Conservation (phyloP, 2,113 vertebrate genomes). For the Pitta sordida region DNA sequence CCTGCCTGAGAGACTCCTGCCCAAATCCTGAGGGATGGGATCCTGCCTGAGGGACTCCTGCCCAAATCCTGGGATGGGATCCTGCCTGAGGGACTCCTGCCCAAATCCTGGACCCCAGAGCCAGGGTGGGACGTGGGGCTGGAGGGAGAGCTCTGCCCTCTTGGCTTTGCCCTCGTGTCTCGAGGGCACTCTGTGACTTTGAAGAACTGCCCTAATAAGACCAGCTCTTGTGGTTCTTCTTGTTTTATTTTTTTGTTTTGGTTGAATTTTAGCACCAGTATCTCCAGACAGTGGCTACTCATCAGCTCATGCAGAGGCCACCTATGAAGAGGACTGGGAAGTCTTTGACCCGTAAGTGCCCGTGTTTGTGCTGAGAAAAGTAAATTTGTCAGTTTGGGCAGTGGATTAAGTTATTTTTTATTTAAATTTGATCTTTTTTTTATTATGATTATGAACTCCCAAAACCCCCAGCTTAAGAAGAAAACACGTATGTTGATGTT, state of each 20-base stretch:
- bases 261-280: conserved; percentile 83
- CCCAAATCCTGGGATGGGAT: too few species aligned
- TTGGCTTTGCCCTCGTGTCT: accelerated
- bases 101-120: too few species aligned
- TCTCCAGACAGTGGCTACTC: conserved; percentile 89
- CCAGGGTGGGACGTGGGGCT: accelerated
- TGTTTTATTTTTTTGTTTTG: conserved; percentile 39
- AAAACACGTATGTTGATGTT: neutral
- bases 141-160: accelerated
- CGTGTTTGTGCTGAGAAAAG: neutral
- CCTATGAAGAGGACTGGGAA: conserved; percentile 99
- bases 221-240: conserved; percentile 40
- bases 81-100: too few species aligned
- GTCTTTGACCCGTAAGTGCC: conserved; percentile 97
- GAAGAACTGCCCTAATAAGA: conserved; percentile 49
- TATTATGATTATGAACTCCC: neutral
- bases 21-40: too few species aligned
- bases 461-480: neutral
- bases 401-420: neutral
- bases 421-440: neutral
- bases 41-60: too few species aligned
- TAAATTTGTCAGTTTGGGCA: neutral
- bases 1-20: too few species aligned
- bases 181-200: neutral
- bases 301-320: conserved; percentile 87